Percentiles rank a stretch among this genome's conserved stretches.
Conservation (phyloP, 2,888 invertebrate genomes). For the Andricus quercusramuli region DNA sequence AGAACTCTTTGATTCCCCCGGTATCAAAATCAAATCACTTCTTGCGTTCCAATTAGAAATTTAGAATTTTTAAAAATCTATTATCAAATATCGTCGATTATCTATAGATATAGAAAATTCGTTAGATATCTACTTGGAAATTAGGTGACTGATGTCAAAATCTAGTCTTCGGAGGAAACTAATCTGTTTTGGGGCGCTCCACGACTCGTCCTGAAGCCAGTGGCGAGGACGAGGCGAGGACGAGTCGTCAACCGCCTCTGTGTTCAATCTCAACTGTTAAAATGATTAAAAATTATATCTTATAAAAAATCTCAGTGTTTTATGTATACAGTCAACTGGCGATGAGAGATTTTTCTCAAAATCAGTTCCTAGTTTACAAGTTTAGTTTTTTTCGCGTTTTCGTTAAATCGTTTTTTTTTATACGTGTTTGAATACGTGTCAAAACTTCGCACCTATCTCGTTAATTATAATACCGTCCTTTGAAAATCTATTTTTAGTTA, state of each 20-base stretch:
- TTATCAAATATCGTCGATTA: neutral
- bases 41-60: conserved; percentile 40
- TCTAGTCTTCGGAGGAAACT: conserved; percentile 26
- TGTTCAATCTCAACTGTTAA: conserved; percentile 9
- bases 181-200: neutral
- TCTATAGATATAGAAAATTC: conserved; percentile 34
- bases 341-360: conserved; percentile 16
- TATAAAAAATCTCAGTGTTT: conserved; percentile 23
- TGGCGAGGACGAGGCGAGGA: no score
- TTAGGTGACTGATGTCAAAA: conserved; percentile 22
- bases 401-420: conserved; percentile 41
- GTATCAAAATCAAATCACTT: conserved; percentile 30
- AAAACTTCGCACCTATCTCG: conserved; percentile 48
- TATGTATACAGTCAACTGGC: conserved; percentile 16
- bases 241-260: neutral
- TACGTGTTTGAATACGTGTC: conserved; percentile 42
- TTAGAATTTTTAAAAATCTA: conserved; percentile 41
- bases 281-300: conserved; percentile 27
- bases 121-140: conserved; percentile 34
- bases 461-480: conserved; percentile 54
- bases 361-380: conserved; percentile 24
- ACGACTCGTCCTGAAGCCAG: no score
- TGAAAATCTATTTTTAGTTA: conserved; percentile 64
- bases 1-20: conserved; percentile 33
- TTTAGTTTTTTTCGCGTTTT: conserved; percentile 27